Evolutionary conservation across 2,888 invertebrate genomes (phyloP), one percentile per base, ranked within the genome.

Genomic region (Lottia gigantea): DNA sequence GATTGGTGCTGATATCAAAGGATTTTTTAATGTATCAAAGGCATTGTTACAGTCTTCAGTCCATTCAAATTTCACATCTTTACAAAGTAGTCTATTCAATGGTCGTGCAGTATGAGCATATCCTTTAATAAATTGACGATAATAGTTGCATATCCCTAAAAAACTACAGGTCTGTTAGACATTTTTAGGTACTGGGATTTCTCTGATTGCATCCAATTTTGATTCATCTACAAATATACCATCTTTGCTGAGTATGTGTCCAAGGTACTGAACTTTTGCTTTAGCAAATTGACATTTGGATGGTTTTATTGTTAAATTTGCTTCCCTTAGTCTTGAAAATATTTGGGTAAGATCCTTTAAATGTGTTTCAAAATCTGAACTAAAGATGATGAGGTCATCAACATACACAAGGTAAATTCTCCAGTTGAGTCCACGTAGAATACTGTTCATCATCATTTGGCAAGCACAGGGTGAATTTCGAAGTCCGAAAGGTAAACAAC

Each of bases 311-410:
- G 64, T 74, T 8, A 78, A 49, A 25, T 75, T 74, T 40, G 75
- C 76, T 3, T 75, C 64, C 16, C 68, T 40, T 1, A 78, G 62
- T 46, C 73, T 62, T 23, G 68, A n/a, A 61, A 79, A 76, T 16
- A 78, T 73, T 45, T 67, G 45, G n/a, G 65, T 23, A 0, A 78
- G 46, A 47, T 75, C 72, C 55, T 70, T 14, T 25, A 74, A 66
- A 65, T 77, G 78, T 23, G 68, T 71, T 3, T 76, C 71, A 66
- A 78, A 74, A 16, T 67, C 65, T 6, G 63, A 25, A 26, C 70
- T 72, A 62, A 77, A 77, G 14, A 75, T 66, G 12, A 76, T 49
- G 16, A 78, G 73, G 67, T 80, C 80, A 70, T 80, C 80, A 6
- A 76, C 66, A 62, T 81, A 80, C 19, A 73, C 71, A 3, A 79